phyloP scores from a whole-genome alignment of 1,140 invertebrate genomes.

The Diorhabda carinulata region DNA sequence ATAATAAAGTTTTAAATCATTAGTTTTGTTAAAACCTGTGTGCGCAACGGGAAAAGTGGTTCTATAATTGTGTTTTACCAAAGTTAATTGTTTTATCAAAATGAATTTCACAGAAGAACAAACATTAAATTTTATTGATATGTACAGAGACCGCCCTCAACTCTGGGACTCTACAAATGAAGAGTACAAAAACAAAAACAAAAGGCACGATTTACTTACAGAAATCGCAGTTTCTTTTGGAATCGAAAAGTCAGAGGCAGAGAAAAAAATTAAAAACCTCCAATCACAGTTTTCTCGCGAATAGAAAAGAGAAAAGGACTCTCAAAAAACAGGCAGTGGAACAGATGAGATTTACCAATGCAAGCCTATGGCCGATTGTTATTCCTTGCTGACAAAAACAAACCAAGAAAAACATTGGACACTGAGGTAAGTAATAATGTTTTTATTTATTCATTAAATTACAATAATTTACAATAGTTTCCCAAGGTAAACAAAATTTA shows the following conservation, averaged over 20 bases:
- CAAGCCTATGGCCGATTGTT: slow-evolving; percentile 24
- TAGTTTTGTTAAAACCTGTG: no score
- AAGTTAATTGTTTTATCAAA: no score
- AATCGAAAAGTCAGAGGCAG: slow-evolving; percentile 28
- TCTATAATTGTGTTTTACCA: no score
- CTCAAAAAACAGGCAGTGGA: slow-evolving; percentile 26
- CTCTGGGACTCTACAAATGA: background rate
- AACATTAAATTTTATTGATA: background rate
- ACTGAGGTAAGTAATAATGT: background rate
- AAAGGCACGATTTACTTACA: no score
- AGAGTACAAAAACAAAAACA: no score
- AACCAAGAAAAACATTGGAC: slow-evolving; percentile 11
- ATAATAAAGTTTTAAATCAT: no score
- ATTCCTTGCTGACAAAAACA: slow-evolving; percentile 22
- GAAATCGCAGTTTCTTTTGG: slow-evolving; percentile 14
- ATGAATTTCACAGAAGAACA: no score
- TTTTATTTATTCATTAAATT: no score
- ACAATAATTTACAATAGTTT: no score
- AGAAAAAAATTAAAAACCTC: slow-evolving; percentile 32
- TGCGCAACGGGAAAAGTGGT: no score
- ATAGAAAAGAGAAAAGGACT: slow-evolving; percentile 29
- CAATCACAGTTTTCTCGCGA: slow-evolving; percentile 28
- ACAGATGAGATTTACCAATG: slow-evolving; percentile 4
- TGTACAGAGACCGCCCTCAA: background rate
- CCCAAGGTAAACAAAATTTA: no score